Base-by-base conservation (phyloP, 2,888 invertebrate species). In the Coremacera marginata region DNA sequence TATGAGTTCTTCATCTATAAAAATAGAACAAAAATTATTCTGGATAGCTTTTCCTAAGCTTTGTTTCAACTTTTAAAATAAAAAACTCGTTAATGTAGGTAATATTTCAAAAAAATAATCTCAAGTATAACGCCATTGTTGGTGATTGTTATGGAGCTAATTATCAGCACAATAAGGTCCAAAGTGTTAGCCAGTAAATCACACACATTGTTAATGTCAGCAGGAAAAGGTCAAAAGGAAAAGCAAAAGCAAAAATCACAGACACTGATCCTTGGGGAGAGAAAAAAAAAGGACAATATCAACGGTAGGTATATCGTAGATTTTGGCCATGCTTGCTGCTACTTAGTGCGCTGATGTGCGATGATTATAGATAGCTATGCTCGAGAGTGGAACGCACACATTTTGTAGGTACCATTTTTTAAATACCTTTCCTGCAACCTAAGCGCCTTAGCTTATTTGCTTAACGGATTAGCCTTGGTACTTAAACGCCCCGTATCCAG, bases 401-500 rank as follows among this genome's bases (percentile, higher is more conserved):
- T 9, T 11, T 44, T 44, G 44, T 44, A 11, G 44, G 57, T 9
- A 1, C n/a, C n/a, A n/a, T 44, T 11, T 37, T 37, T 37, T 44
- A 34, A 37, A 37, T 67, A 67, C 67, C 67, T 67, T 67, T 37
- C 2, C 37, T 67, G 37, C 22, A 9, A 63, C 49, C 70, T 78
- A 81, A 80, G 82, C 80, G 80, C 77, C 78, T 82, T 77, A 82
- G 81, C 78, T 84, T 84, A 84, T 84, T 83, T 84, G 81, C 81
- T 83, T 81, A 84, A 76, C 81, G 80, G 82, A 82, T 84, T 80
- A 83, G 77, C 74, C 63, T 25, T 55, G 73, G 49, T 44, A 44
- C 44, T 44, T 83, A 83, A 84, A 82, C 57, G 25, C 57, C 22
- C 57, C 57, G 25, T 19, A 19, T 4, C 22, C 57, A 19, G 25